Conservation (phyloP, 1,140 invertebrate genomes). For the Ephestia elutella region DNA sequence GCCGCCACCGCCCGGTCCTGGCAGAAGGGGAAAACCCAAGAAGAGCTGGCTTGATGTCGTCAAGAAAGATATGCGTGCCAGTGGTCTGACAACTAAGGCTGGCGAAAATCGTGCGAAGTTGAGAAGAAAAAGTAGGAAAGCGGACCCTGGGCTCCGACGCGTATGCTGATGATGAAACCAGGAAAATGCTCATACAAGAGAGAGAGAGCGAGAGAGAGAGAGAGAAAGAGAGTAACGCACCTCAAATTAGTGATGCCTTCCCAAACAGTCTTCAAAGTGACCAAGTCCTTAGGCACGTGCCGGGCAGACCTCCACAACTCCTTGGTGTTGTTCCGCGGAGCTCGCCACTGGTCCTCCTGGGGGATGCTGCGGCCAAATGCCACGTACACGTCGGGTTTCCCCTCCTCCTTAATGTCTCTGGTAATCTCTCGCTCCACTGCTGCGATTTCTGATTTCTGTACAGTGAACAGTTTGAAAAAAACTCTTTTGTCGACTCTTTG, state of each 20-base stretch:
- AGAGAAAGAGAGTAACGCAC: slow-evolving; percentile 44
- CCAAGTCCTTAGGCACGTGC: slow-evolving; percentile 73
- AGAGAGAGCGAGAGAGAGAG: too few relatives aligned
- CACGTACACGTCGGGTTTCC: slow-evolving; percentile 26
- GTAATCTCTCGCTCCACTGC: slow-evolving; percentile 55
- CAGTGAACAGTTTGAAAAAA: background rate
- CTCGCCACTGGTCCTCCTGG: slow-evolving; percentile 57
- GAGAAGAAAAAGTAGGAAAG: too few relatives aligned
- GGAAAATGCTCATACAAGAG: too few relatives aligned
- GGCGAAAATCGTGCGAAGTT: too few relatives aligned
- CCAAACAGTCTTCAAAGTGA: slow-evolving; percentile 77
- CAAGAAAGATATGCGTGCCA: too few relatives aligned
- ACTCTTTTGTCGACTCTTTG: too few relatives aligned
- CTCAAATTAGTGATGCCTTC: slow-evolving; percentile 76
- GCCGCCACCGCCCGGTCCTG: too few relatives aligned
- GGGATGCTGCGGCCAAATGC: slow-evolving; percentile 74
- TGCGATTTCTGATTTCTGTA: slow-evolving; percentile 46
- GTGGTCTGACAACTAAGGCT: too few relatives aligned
- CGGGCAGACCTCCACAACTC: slow-evolving; percentile 71
- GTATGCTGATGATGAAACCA: too few relatives aligned
- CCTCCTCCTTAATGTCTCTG: slow-evolving; percentile 56
- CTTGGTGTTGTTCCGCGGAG: slow-evolving; percentile 68
- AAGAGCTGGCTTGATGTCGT: too few relatives aligned
- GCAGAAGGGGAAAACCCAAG: too few relatives aligned
- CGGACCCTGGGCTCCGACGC: too few relatives aligned